Evolutionary conservation across 2,888 invertebrate species (phyloP), one percentile per base, ranked within the genome.

Genomic region (Eurytoma adleriae): DNA sequence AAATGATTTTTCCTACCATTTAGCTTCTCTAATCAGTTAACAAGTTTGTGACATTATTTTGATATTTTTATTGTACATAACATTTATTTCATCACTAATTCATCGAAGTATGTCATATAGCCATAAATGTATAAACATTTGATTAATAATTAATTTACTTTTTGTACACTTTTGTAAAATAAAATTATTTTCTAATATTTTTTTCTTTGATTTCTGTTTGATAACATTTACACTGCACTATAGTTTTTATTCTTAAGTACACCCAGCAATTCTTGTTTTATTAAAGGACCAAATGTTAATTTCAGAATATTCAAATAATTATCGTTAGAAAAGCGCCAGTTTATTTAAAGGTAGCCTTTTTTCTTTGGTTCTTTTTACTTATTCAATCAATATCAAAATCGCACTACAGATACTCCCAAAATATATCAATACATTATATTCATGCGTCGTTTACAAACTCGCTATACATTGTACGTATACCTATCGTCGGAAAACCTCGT

Each of bases 101-200:
- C 56, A 66, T 50, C 10, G 40, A 20, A 66, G 14, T 64, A 30
- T 64, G 30, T 18, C 1, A 59, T 50, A 59, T 66, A 14, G 7
- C 48, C 30, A 50, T 62, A 5, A 40, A 69, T 62, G 40, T 69
- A 24, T 62, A 71, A 59, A 73, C 30, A 14, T 73, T 66, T 74
- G 57, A 57, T 57, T 57, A 20, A 16, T 74, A 1, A 54, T 54
- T 54, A 1, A 54, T 54, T 54, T 54, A 68, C 14, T 61, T 74
- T 74, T 40, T 79, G 69, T 74, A 62, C 62, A 54, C 57, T 64
- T 71, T 59, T 72, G 48, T 74, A 68, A 56, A 62, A 78, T 78
- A 61, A 70, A 72, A 61, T 52, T 18, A 64, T 67, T 68, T 66
- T 73, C 69, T 79, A 27, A 40, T 10, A 48, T 20, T 40, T 30